phyloP scores from a whole-genome alignment of 2,888 invertebrate species.

The Campopleginae sp. region DNA sequence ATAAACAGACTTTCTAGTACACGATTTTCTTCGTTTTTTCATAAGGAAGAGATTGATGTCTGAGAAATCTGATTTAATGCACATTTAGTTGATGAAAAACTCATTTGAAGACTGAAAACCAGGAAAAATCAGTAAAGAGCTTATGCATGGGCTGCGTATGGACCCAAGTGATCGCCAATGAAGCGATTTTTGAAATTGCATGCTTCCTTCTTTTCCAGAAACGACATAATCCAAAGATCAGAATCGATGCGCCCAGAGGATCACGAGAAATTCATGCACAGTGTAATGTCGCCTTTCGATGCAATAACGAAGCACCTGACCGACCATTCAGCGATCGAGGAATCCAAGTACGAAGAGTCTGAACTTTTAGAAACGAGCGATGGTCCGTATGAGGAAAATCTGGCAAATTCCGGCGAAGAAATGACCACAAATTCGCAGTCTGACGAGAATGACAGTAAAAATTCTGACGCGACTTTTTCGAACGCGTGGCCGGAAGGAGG shows the following conservation, averaged over 20 bases:
- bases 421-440: constrained; percentile 50
- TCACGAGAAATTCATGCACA: constrained; percentile 73
- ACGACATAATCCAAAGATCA: constrained; percentile 77
- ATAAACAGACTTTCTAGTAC: too few relatives aligned
- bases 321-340: constrained; percentile 76
- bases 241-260: constrained; percentile 73
- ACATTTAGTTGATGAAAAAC: too few relatives aligned
- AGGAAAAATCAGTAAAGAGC: too few relatives aligned
- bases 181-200: not conserved
- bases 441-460: constrained; percentile 55
- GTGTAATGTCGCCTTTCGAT: constrained; percentile 77
- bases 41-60: too few relatives aligned
- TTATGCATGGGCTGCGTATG: not conserved
- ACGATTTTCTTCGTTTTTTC: too few relatives aligned
- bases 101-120: too few relatives aligned
- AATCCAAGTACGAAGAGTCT: constrained; percentile 69
- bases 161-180: too few relatives aligned
- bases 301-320: constrained; percentile 78
- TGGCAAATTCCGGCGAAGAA: constrained; percentile 70
- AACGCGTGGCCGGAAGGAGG: constrained; percentile 40
- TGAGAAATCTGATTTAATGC: too few relatives aligned
- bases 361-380: constrained; percentile 57
- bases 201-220: constrained; percentile 66
- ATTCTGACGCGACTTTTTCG: not conserved
- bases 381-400: constrained; percentile 67